Base-by-base conservation (phyloP, 2,888 invertebrate genomes). In the Cheilosia impressa region DNA sequence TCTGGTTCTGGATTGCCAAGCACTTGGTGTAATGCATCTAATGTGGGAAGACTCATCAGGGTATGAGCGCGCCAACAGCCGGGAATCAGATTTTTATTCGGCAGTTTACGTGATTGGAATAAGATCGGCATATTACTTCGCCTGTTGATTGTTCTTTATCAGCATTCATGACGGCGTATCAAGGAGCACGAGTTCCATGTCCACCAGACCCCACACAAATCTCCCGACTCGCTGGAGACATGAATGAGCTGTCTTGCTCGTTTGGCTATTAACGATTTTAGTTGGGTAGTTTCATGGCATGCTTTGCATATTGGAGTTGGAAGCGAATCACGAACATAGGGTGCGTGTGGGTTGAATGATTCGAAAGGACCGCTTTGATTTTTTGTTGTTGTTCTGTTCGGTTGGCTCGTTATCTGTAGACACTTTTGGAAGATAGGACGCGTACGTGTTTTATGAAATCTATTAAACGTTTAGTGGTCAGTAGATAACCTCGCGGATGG, bases 171-270 rank as follows among this genome's bases (percentile, higher is more conserved):
- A 72, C 71, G 76, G 76, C 85, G 66, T 72, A 81, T 81, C 81
- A 81, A 72, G 81, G 76, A 85, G 85, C 88, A 88, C 88, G 88
- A 88, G 87, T 87, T 87, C 45, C 79, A 79, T 87, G 88, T 88
- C 87, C 78, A 58, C 47, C 47, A 79, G 87, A 87, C 87, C 87
- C 78, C 80, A 87, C 87, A 87, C 85, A 85, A 85, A 62, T 80
- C 81, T 62, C 75, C 66, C 81, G 85, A 72, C 79, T 79, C 57
- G 41, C 50, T 79, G 79, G 79, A 79, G 79, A 85, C 85, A 72
- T 81, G 85, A 85, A 85, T 81, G 81, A 77, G 85, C 66, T 85
- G 45, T 55, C 68, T 65, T 62, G 76, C 57, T 60, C 76, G 85
- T 77, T 85, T 68, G 76, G 72, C 81, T 85, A 85, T 85, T 81